Evolutionary conservation across 2,113 vertebrate genomes (phyloP).

Genomic region (Micronisus gabar): DNA sequence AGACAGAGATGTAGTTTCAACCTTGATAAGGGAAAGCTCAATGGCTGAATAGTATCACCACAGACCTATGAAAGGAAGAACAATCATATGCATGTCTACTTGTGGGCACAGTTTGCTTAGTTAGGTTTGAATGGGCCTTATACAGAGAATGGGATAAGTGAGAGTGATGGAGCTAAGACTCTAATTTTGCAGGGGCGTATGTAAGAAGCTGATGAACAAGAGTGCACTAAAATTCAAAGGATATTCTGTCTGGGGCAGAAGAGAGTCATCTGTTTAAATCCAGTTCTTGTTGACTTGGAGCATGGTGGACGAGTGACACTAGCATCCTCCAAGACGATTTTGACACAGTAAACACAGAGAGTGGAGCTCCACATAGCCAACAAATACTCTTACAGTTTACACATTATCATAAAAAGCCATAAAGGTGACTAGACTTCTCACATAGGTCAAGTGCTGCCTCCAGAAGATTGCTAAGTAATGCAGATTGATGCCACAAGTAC

Average conservation of each 20-base stretch:
- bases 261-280: background rate
- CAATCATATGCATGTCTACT: accelerated
- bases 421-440: background rate
- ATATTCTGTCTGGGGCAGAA: background rate
- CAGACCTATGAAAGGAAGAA: background rate
- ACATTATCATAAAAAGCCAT: background rate
- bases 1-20: background rate
- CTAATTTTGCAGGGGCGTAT: background rate
- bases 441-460: background rate
- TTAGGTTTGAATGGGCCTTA: background rate
- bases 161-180: background rate
- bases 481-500: background rate
- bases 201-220: background rate
- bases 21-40: background rate
- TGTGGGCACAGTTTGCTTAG: background rate
- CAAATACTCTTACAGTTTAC: background rate
- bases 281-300: background rate
- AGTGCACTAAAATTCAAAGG: background rate
- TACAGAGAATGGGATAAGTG: background rate
- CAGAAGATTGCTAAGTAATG: background rate
- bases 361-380: background rate
- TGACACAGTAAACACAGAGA: background rate
- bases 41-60: background rate
- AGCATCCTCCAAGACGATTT: background rate
- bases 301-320: background rate